phyloP scores from a whole-genome alignment of 2,797 vertebrate genomes.

The Tachyglossus aculeatus region DNA sequence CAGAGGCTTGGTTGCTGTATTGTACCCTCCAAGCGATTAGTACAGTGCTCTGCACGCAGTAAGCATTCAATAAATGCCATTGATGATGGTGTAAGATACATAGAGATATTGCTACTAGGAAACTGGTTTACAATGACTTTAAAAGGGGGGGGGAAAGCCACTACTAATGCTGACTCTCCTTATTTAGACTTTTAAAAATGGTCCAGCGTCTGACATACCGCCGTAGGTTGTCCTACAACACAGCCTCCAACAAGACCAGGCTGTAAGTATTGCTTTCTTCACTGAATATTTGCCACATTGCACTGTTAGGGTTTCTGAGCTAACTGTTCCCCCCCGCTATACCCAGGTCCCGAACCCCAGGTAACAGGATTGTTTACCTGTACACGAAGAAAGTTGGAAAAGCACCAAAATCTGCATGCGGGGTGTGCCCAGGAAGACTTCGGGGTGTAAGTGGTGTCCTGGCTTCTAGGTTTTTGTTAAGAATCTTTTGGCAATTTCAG shows the following conservation, averaged over 20 bases:
- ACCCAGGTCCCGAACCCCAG: conserved; percentile 92
- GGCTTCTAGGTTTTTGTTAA: too few relatives aligned
- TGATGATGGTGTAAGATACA: too few relatives aligned
- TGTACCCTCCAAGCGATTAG: too few relatives aligned
- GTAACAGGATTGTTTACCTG: conserved; percentile 97
- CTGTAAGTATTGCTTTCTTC: conserved; percentile 81
- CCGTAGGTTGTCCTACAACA: conserved; percentile 99
- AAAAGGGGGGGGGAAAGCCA: too few relatives aligned
- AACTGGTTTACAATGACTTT: neutral
- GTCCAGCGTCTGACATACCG: conserved; percentile 98
- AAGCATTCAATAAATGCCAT: too few relatives aligned
- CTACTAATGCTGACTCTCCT: neutral
- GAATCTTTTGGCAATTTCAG: too few relatives aligned
- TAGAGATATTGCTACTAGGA: too few relatives aligned
- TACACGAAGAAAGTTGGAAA: conserved; percentile 99
- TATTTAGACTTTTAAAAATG: conserved; percentile 80
- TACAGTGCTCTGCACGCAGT: too few relatives aligned
- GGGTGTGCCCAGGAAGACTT: conserved; percentile 94
- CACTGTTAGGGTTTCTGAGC: rapidly evolving
- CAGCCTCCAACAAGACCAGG: conserved; percentile 96
- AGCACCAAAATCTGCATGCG: conserved; percentile 95
- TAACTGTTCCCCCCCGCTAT: neutral
- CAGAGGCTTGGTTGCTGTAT: neutral
- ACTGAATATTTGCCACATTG: rapidly evolving
- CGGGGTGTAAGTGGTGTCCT: conserved; percentile 86